phyloP scores from a whole-genome alignment of 2,888 invertebrate genomes.

The Acronicta psi region DNA sequence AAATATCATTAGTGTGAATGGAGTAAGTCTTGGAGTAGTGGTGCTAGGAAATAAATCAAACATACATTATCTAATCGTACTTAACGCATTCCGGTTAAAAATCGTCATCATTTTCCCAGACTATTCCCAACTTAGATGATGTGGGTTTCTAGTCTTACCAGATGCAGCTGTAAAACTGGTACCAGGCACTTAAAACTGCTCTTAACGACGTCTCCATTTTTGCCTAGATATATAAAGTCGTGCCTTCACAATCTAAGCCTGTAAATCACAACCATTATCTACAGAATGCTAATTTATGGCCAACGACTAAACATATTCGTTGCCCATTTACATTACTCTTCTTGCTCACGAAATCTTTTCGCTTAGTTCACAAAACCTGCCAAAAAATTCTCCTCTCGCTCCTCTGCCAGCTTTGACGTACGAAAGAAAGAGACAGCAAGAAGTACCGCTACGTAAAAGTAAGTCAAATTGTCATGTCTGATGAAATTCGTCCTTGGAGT shows the following conservation, averaged over 20 bases:
- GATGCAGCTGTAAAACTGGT: no score
- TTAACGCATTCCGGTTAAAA: no score
- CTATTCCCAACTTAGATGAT: no score
- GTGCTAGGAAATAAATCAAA: no score
- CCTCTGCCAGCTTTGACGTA: slow-evolving; percentile 1
- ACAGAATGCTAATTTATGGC: slow-evolving; percentile 35
- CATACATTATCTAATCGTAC: no score
- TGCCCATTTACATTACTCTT: no score
- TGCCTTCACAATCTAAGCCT: slow-evolving; percentile 4
- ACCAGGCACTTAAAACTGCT: no score
- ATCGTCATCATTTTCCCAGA: no score
- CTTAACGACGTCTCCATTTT: slow-evolving; percentile 4
- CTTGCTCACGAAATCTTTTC: slow-evolving; percentile 36
- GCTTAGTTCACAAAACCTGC: slow-evolving; percentile 16
- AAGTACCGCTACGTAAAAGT: slow-evolving; percentile 55
- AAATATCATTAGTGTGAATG: no score
- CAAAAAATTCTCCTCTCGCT: slow-evolving; percentile 32
- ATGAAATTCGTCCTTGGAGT: slow-evolving; percentile 54
- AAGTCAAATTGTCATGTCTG: slow-evolving; percentile 43
- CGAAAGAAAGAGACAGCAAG: slow-evolving; percentile 26
- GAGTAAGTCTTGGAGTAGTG: no score
- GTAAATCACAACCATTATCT: slow-evolving; percentile 13
- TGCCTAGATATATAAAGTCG: not conserved
- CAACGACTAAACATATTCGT: slow-evolving; percentile 26
- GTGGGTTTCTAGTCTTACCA: no score